Conservation (phyloP, 2,113 vertebrate genomes). For the Percopsis transmontana region DNA sequence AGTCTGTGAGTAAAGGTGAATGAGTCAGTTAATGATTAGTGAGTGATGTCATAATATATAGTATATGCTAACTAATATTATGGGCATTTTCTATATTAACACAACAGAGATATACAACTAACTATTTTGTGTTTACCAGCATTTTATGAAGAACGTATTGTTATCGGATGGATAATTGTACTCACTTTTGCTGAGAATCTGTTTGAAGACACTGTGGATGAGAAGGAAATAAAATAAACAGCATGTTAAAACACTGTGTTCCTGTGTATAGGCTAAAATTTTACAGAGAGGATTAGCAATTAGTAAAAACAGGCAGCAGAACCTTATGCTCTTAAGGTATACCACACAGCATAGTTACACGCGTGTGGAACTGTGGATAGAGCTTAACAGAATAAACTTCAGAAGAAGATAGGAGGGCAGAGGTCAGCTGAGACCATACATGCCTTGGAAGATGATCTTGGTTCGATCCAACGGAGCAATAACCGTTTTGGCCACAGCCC, state of each 20-base stretch:
- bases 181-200: constrained; percentile 97
- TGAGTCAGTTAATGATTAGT: background rate
- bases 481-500: constrained; percentile 93
- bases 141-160: background rate
- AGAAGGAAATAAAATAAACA: constrained; percentile 39
- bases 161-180: background rate
- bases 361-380: background rate
- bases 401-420: too few relatives aligned
- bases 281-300: constrained; percentile 59
- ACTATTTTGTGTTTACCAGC: background rate
- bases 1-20: background rate
- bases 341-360: background rate
- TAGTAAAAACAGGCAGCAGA: constrained; percentile 14
- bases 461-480: constrained; percentile 96
- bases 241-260: constrained; percentile 16
- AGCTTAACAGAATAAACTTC: too few relatives aligned
- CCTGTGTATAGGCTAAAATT: constrained; percentile 46
- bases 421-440: constrained; percentile 3
- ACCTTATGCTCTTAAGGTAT: background rate
- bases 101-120: background rate
- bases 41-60: background rate
- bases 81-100: background rate
- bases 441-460: constrained; percentile 99
- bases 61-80: too few relatives aligned
- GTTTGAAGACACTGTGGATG: constrained; percentile 88